Base-by-base conservation (phyloP, 2,888 invertebrate genomes). In the Eurois occulta region DNA sequence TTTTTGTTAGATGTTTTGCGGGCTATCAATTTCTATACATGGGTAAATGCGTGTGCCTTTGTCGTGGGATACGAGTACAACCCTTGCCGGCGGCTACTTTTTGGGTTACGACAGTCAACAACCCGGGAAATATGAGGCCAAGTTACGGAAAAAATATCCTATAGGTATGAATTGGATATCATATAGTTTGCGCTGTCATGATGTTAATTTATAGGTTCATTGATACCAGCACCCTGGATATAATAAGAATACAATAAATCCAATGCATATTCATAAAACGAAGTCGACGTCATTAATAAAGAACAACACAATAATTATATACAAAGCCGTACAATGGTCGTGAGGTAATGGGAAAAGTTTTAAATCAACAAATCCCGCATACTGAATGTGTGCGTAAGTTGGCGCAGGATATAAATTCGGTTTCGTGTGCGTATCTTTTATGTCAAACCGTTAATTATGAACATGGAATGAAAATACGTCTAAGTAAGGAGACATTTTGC, bases 291-390 rank as follows among this genome's bases (percentile, higher is more conserved):
- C 80, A 83, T 84, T 81, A 88, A 87, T 86, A 87, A 84, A 84
- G 72, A 85, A 80, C 81, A 76, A 74, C 71, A 75, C 60, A 85
- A 79, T 86, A 70, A 86, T 87, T 77, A 81, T 86, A 75, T 76
- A 86, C 80, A 81, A 78, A 86, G 66, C 84, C 77, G 81, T 76
- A 87, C 85, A 86, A 83, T 84, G 78, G 81, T 83, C 75, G 73
- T 64, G 75, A 80, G 77, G 86, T 91, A 91, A 91, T 91, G 87
- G 91, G 88, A 84, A 91, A 91, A 91, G 91, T 91, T 91, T 90
- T 87, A 89, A 90, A 90, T 90, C 88, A 90, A 83, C 84, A 88
- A 88, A 91, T 87, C 83, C 87, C 86, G 86, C 85, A 78, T 76
- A 85, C 77, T 71, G 46, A 78, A 77, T 74, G 72, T 81, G 81